A percentile compares a stretch with the other conserved stretches of the same genome.
Conservation (phyloP, 2,888 invertebrate genomes). For the Andrena bicolor region DNA sequence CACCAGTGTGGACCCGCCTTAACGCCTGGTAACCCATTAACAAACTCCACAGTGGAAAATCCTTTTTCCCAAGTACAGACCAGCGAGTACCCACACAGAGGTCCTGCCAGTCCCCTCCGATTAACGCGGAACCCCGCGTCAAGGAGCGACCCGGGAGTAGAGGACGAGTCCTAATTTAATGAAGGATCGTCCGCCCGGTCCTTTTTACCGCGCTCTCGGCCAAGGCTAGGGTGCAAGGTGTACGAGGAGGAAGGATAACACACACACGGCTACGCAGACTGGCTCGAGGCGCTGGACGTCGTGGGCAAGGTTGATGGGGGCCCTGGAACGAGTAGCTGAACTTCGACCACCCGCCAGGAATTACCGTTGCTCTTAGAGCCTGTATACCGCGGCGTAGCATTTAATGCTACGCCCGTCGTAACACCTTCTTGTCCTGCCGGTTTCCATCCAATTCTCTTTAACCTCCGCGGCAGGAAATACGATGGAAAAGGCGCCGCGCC, state of each 20-base stretch:
- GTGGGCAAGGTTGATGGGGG: constrained; percentile 59
- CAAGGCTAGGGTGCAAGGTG: no score
- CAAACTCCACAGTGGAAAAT: no score
- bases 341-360: constrained; percentile 81
- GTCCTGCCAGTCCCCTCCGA: no score
- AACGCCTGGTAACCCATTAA: no score
- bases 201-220: constrained; percentile 40
- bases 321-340: constrained; percentile 73
- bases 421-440: constrained; percentile 72
- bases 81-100: no score
- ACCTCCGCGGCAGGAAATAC: constrained; percentile 81
- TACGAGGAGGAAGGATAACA: constrained; percentile 56
- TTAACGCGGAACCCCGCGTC: no score
- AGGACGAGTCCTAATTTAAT: constrained; percentile 42
- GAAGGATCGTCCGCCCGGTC: constrained; percentile 2
- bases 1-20: no score
- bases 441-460: constrained; percentile 82
- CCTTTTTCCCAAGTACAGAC: no score
- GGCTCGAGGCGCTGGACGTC: constrained; percentile 17
- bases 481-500: constrained; percentile 71
- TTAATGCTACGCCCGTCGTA: constrained; percentile 78
- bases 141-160: no score
- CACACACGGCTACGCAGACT: constrained; percentile 31
- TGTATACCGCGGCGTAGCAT: constrained; percentile 77
- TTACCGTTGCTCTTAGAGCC: constrained; percentile 83